Percentiles rank a stretch among this genome's conserved stretches.
Evolutionary conservation across 1,140 invertebrate species (phyloP).

Genomic region (Platorchestia sp.): DNA sequence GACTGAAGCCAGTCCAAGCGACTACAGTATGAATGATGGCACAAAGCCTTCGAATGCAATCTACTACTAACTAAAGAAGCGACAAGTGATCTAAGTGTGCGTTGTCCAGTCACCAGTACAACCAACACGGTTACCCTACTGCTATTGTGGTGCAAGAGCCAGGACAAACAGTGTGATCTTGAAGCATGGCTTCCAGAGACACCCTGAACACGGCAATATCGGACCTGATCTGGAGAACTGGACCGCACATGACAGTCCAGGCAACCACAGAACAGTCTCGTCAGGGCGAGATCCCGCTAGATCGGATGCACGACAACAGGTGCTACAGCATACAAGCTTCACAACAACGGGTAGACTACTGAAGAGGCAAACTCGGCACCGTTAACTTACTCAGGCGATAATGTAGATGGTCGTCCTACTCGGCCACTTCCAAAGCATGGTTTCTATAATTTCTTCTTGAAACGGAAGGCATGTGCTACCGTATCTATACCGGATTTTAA

Average conservation of each 20-base stretch:
- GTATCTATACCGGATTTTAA: neutral
- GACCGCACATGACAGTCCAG: no score
- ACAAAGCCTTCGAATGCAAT: neutral
- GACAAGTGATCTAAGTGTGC: neutral
- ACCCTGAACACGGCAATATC: neutral
- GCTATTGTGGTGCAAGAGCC: neutral
- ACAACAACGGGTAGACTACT: neutral
- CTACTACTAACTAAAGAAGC: neutral
- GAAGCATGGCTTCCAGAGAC: neutral
- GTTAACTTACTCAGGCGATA: neutral
- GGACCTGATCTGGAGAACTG: no score
- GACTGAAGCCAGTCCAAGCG: neutral
- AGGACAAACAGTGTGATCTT: neutral
- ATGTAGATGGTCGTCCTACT: neutral
- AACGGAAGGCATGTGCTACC: neutral
- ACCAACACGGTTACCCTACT: neutral
- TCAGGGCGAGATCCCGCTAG: neutral
- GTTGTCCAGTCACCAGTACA: constrained; percentile 6
- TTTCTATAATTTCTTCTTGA: neutral
- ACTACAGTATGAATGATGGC: neutral
- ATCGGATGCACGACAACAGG: neutral
- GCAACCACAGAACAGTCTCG: neutral
- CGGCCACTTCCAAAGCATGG: neutral
- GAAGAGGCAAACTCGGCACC: neutral
- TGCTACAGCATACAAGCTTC: neutral